These are phyloP conservation scores for Zeus faber DNA, from an alignment of 2,113 vertebrate genomes.

Conservation along the genomic window DNA sequence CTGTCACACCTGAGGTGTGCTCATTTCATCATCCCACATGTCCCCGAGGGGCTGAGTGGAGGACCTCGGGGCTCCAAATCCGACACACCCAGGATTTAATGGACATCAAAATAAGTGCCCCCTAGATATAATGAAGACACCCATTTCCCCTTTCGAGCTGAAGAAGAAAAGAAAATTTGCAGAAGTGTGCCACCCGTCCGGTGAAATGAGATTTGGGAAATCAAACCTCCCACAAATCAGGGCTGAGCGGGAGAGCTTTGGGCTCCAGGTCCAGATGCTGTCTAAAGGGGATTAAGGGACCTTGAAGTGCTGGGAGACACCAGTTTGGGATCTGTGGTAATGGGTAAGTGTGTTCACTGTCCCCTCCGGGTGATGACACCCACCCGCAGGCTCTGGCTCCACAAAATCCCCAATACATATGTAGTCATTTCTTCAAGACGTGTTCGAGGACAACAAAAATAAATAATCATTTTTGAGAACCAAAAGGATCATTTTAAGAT, in stretches of 20 bases:
- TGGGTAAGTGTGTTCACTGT: conserved; percentile 9
- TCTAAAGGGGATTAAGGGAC: conserved; percentile 44
- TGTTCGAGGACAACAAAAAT: too few relatives aligned
- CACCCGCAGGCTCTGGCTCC: neutral
- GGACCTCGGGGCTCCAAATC: neutral
- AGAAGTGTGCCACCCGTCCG: neutral
- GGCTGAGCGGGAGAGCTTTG: neutral
- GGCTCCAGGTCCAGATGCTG: conserved; percentile 36
- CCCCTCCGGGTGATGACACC: neutral
- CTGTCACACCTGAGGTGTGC: conserved; percentile 4
- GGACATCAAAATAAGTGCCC: neutral
- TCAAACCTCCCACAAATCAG: neutral
- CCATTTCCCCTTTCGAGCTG: neutral
- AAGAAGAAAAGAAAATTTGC: neutral
- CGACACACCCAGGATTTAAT: neutral
- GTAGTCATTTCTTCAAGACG: too few relatives aligned
- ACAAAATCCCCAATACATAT: neutral
- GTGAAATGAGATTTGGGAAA: neutral
- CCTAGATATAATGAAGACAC: neutral
- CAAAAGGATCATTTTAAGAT: too few relatives aligned
- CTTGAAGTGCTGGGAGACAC: conserved; percentile 28
- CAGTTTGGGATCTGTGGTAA: conserved; percentile 6
- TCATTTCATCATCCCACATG: neutral
- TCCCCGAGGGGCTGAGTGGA: neutral
- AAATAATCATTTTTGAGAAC: too few relatives aligned